Conservation (phyloP, 2,888 invertebrate genomes). For the Dicroscelio sp. region DNA sequence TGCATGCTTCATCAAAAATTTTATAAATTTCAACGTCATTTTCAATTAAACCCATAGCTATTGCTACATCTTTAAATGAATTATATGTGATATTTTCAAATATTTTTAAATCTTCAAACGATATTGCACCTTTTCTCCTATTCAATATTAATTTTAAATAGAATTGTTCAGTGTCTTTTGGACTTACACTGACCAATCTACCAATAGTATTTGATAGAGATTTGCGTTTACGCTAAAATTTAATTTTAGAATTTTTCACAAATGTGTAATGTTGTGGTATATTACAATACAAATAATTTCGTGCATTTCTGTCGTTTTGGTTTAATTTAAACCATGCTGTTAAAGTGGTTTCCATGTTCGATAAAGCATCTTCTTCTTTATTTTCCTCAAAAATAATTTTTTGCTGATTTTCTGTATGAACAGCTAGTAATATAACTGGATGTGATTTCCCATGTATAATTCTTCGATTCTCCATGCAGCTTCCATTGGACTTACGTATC, state of each 20-base stretch:
- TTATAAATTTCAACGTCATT: constrained; percentile 13
- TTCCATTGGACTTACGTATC: too few species aligned
- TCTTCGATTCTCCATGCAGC: too few species aligned
- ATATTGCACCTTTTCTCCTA: constrained; percentile 42
- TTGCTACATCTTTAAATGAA: constrained; percentile 31
- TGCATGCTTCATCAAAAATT: constrained; percentile 36
- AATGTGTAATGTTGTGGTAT: constrained; percentile 36
- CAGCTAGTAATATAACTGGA: constrained; percentile 61
- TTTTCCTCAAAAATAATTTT: constrained; percentile 34
- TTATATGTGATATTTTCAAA: constrained; percentile 43
- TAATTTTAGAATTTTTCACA: not conserved
- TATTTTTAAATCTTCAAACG: constrained; percentile 55
- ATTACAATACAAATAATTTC: constrained; percentile 24
- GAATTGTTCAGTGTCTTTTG: constrained; percentile 58
- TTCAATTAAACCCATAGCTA: constrained; percentile 49
- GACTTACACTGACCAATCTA: constrained; percentile 53
- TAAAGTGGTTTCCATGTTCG: constrained; percentile 58
- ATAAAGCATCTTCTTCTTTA: constrained; percentile 19
- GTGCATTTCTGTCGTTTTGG: constrained; percentile 43
- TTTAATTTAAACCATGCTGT: constrained; percentile 71
- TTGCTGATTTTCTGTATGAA: constrained; percentile 76
- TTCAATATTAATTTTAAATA: constrained; percentile 64
- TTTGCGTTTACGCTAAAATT: not conserved
- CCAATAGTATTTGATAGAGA: constrained; percentile 50
- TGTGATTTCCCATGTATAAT: constrained; percentile 67